Percentiles rank a stretch among this genome's conserved stretches.
Conservation (phyloP, 2,113 vertebrate genomes). For the Helogale parvula region DNA sequence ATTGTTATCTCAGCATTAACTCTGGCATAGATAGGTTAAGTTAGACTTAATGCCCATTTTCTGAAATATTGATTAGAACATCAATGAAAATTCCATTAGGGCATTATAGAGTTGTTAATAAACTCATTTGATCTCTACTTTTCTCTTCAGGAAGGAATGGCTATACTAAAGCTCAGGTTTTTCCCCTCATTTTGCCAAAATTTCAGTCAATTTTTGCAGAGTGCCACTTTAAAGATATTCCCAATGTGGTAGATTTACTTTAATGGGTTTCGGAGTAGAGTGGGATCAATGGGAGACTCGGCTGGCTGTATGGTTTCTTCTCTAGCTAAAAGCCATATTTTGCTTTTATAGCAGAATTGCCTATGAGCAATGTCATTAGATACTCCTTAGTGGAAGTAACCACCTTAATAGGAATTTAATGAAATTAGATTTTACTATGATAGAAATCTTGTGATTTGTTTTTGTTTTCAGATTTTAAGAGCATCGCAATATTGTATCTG, state of each 20-base stretch:
- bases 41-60: conserved; percentile 4
- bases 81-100: conserved; percentile 40
- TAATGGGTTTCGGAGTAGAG: conserved; percentile 28
- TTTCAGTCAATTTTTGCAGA: conserved; percentile 32
- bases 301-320: neutral
- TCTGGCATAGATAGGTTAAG: neutral
- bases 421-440: neutral
- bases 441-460: neutral
- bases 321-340: neutral
- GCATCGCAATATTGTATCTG: neutral
- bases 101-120: neutral
- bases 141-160: neutral
- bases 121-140: neutral
- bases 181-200: neutral
- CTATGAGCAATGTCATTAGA: neutral
- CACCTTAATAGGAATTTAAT: conserved; percentile 5
- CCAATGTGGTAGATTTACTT: neutral
- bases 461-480: conserved; percentile 35
- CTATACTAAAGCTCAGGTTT: neutral
- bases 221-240: conserved; percentile 13
- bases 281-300: neutral
- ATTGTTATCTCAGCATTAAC: conserved; percentile 36
- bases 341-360: conserved; percentile 8
- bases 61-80: neutral
- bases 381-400: neutral